Evolutionary conservation across 2,113 vertebrate species (phyloP), one percentile per base, ranked within the genome.

Genomic region (Python bivittatus): DNA sequence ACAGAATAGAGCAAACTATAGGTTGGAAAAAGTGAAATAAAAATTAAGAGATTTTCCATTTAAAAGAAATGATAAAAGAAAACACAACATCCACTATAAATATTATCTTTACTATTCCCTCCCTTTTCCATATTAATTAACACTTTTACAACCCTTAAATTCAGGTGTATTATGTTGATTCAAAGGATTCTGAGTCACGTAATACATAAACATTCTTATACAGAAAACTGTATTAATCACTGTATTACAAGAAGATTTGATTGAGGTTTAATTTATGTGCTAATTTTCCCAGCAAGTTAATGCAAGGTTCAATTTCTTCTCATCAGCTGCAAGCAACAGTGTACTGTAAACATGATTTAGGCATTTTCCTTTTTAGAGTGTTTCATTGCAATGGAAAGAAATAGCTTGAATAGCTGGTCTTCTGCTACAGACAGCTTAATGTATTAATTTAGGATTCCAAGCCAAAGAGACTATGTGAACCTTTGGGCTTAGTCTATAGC

Each of bases 301-400:
- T 2, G 27, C 92, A 96, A 94, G 96, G 94, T 95, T 95, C 95
- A 96, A 95, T 97, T 95, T 96, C 91, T 91, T 91, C 44, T 86
- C 92, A 94, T 93, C 58, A 90, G 15, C 92, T 92, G 44, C 57
- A 95, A 92, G 58, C 88, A 90, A 91, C 48, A 93, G 0, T 94
- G n/a, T 92, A 68, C 92, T 95, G 96, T 96, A 95, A 95, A 95
- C 61, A 52, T 96, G 93, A 96, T 96, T 96, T 96, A 96, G 93
- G 94, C 95, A 94, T 52, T 94, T 95, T 84, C 91, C 8, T 87
- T 95, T 94, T 96, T 96, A 27, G 12, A 23, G 33, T 90, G 11
- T 90, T 68, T 68, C 9, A 88, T 95, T 90, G 54, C 42, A 60
- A 84, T 93, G 91, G 93, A 94, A 95, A 93, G 92, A 95, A 95